phyloP scores from a whole-genome alignment of 2,888 invertebrate species.

The Sarcophaga carnaria region DNA sequence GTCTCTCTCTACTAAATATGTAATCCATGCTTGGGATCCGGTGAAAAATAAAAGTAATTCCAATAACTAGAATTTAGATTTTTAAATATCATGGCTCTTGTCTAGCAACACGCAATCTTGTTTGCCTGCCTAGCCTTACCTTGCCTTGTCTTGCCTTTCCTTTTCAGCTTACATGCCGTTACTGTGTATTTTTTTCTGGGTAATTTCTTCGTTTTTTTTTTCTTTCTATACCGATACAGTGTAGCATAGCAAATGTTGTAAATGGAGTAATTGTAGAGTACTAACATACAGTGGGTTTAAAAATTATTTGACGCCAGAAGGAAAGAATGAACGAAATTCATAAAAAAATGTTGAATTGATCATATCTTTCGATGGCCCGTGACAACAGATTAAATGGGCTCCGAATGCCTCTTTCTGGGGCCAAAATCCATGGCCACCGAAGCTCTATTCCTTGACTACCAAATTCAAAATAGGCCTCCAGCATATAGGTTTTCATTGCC shows the following conservation, averaged over 20 bases:
- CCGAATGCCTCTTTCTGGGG: no score
- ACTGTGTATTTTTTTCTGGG: slow-evolving; percentile 18
- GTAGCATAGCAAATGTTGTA: slow-evolving; percentile 13
- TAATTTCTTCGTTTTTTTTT: not conserved
- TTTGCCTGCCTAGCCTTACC: slow-evolving; percentile 25
- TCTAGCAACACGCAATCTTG: slow-evolving; percentile 63
- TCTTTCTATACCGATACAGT: slow-evolving; percentile 8
- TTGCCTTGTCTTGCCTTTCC: slow-evolving; percentile 6
- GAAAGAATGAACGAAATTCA: not conserved
- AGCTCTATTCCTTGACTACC: no score
- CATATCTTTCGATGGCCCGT: no score
- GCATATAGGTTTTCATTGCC: no score
- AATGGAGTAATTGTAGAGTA: slow-evolving; percentile 18
- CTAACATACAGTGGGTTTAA: slow-evolving; percentile 17
- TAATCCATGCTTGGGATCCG: slow-evolving; percentile 63
- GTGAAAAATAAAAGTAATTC: slow-evolving; percentile 69
- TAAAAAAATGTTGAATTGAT: not conserved
- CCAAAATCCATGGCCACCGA: no score
- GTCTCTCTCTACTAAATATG: slow-evolving; percentile 35
- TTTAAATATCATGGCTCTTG: slow-evolving; percentile 35
- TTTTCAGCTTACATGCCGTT: slow-evolving; percentile 1
- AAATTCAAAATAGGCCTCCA: no score
- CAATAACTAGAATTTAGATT: slow-evolving; percentile 65
- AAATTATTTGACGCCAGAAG: not conserved
- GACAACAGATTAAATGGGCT: no score